Percentiles rank a stretch among this genome's conserved stretches.
phyloP scores from a whole-genome alignment of 2,113 vertebrate species.

The Varanus salvator region DNA sequence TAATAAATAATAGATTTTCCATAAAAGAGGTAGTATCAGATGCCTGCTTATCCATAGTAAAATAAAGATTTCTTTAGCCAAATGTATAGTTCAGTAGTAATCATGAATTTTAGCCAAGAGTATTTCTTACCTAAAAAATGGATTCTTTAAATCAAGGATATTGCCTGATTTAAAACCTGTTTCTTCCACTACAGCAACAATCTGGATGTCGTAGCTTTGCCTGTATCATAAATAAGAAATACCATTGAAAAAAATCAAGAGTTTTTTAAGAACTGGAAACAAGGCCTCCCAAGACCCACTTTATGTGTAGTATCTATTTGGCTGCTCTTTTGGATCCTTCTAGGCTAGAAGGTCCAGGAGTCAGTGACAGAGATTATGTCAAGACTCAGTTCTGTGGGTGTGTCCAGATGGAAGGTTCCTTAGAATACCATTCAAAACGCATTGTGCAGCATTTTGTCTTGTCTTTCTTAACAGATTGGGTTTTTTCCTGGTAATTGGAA shows the following conservation, averaged over 20 bases:
- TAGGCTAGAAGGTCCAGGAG: too few species aligned
- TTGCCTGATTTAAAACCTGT: constrained; percentile 85
- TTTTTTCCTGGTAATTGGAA: too few species aligned
- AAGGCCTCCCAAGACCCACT: background rate
- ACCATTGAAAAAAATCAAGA: background rate
- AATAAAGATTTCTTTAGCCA: background rate
- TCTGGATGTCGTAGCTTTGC: constrained; percentile 85
- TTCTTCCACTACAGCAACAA: constrained; percentile 81
- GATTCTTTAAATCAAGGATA: constrained; percentile 82
- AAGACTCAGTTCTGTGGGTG: too few species aligned
- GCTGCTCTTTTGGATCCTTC: background rate
- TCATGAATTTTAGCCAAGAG: constrained; percentile 23
- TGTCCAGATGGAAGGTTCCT: too few species aligned
- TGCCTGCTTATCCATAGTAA: background rate
- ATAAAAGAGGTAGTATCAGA: background rate
- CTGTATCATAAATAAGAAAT: constrained; percentile 63
- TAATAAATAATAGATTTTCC: background rate
- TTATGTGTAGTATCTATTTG: background rate
- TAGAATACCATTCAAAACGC: too few species aligned
- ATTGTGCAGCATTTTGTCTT: too few species aligned
- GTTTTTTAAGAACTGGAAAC: background rate
- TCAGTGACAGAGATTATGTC: too few species aligned
- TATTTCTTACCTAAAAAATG: constrained; percentile 80
- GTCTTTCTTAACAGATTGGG: too few species aligned
- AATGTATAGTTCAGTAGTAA: background rate